A percentile compares a stretch with the other conserved stretches of the same genome.
Evolutionary conservation across 2,113 vertebrate genomes (phyloP).

Genomic region (Otis tarda): DNA sequence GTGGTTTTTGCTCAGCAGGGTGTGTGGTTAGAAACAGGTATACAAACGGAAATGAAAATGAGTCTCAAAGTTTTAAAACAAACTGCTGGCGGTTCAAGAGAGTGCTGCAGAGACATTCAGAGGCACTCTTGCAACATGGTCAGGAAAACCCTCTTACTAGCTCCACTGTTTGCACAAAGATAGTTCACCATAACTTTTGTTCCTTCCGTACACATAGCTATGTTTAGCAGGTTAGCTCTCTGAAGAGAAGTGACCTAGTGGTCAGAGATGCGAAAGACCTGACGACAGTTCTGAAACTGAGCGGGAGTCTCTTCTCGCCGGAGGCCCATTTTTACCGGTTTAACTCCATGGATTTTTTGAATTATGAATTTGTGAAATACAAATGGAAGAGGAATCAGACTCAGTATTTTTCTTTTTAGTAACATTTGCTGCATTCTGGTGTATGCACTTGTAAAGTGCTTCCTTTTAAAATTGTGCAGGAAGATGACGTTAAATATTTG

Average conservation of each 20-base stretch:
- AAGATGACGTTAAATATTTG: not conserved
- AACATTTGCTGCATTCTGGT: not conserved
- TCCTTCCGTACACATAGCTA: not conserved
- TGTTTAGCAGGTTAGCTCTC: not conserved
- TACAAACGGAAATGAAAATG: conserved; percentile 51
- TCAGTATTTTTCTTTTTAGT: not conserved
- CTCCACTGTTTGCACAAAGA: not conserved
- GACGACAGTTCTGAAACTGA: not conserved
- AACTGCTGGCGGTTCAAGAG: not conserved
- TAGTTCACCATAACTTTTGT: not conserved
- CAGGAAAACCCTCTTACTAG: not conserved
- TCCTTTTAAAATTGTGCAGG: not conserved
- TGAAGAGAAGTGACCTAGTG: not conserved
- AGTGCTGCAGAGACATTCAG: not conserved
- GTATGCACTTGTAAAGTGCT: not conserved
- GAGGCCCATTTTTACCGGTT: not conserved
- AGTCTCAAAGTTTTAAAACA: conserved; percentile 13
- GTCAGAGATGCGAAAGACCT: not conserved
- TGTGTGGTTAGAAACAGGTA: conserved; percentile 45
- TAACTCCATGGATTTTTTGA: not conserved
- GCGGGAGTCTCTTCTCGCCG: not conserved
- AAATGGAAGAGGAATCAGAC: not conserved
- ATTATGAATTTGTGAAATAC: not conserved
- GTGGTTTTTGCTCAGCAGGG: conserved; percentile 38
- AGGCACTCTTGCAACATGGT: not conserved